Conservation (phyloP, 1,140 invertebrate genomes). For the Mya arenaria region DNA sequence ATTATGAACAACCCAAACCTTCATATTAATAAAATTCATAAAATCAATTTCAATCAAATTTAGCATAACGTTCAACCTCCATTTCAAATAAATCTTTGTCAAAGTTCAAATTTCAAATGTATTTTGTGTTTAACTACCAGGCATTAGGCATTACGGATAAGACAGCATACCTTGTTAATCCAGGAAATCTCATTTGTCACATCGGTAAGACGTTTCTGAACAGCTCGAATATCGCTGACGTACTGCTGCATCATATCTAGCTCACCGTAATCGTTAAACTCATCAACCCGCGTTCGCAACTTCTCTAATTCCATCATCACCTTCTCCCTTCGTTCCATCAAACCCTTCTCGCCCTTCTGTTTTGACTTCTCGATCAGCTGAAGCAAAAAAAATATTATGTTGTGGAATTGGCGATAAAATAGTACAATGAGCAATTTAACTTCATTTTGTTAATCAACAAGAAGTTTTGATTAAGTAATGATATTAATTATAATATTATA, state of each 20-base stretch:
- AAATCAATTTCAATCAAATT: too few species aligned
- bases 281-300: constrained; percentile 86
- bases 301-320: constrained; percentile 87
- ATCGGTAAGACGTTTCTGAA: constrained; percentile 88
- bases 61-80: too few species aligned
- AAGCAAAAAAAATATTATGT: constrained; percentile 18
- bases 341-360: constrained; percentile 89
- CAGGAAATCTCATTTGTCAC: constrained; percentile 88
- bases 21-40: too few species aligned
- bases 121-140: too few species aligned
- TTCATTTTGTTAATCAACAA: too few species aligned
- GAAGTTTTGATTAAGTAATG: too few species aligned
- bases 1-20: too few species aligned
- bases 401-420: neutral
- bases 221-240: constrained; percentile 85
- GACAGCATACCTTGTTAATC: constrained; percentile 89
- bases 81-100: too few species aligned
- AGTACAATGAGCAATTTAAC: too few species aligned
- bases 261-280: constrained; percentile 83
- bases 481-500: too few species aligned
- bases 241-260: constrained; percentile 82
- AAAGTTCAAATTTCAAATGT: too few species aligned
- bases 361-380: constrained; percentile 90
- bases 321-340: constrained; percentile 86
- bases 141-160: too few species aligned